Base-by-base conservation (phyloP, 2,113 vertebrate species). In the Pseudolaguvia tuberculata region DNA sequence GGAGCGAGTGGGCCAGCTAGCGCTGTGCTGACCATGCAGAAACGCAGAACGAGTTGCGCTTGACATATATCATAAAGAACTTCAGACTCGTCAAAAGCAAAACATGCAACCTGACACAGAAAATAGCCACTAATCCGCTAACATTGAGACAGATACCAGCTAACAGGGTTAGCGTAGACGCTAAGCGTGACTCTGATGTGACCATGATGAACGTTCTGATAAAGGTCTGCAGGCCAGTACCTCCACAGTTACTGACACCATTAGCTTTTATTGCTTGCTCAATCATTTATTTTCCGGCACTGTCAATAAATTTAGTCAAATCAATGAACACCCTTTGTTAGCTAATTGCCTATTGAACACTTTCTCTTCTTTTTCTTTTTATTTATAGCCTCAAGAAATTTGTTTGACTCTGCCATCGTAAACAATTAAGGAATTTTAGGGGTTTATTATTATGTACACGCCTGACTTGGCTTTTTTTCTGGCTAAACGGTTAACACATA, bases 311-410 rank as follows among this genome's bases (percentile, higher is more conserved):
- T 85, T 83, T 80, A 66, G 79, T 80, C 75, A 48, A 87, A 85
- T 84, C 85, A 84, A 88, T 90, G 85, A 87, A 83, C 75, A 82
- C 76, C 78, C 80, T 81, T 86, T 75, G 71, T 86, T 87, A 87
- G 83, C 85, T 88, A 88, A 89, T 87, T 86, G 85, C 79, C 78
- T 82, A 83, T 76, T 72, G 83, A 86, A 81, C 81, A 81, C 66
- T 69, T 53, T 52, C 35, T 18, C 52, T 69, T 66, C 2, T 12
- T 12, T 35, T 23, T 45, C 18, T 48, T 9, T 45, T 42, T 45
- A 18, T 12, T 31, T 20, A 52, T 35, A 52, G 47, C 21, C 62
- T 29, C 17, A 25, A 56, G 29, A 21, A 27, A 48, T 52, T 21
- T 12, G 14, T 25, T 67, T 6, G 42, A 21, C 5, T 25, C 21